Percentiles rank a stretch among this genome's conserved stretches.
Evolutionary conservation across 2,888 invertebrate genomes (phyloP).

Genomic region (Eristalis tenax): DNA sequence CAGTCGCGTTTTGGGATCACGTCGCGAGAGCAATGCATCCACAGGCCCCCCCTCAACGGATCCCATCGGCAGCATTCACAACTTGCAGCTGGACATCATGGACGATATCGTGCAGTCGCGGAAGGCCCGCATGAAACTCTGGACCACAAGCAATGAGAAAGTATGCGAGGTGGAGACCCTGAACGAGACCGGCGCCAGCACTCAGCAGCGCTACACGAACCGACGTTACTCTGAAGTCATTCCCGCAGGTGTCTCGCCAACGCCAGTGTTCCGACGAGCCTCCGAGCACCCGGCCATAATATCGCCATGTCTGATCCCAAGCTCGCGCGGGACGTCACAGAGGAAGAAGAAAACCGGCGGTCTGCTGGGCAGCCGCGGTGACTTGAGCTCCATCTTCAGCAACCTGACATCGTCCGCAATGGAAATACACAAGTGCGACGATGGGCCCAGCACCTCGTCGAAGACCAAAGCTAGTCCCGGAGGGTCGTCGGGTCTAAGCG

Average conservation of each 20-base stretch:
- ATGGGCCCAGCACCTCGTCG: conserved; percentile 75
- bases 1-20: conserved; percentile 79
- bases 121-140: conserved; percentile 91
- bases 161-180: conserved; percentile 92
- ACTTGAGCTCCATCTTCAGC: conserved; percentile 88
- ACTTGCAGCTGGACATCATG: conserved; percentile 93
- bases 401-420: conserved; percentile 89
- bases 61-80: conserved; percentile 89
- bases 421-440: conserved; percentile 88
- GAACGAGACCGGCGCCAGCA: conserved; percentile 84
- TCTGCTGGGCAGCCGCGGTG: conserved; percentile 91
- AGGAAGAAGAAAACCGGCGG: conserved; percentile 82
- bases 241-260: conserved; percentile 80
- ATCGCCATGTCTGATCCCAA: conserved; percentile 77
- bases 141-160: conserved; percentile 90
- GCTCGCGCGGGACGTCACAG: conserved; percentile 76
- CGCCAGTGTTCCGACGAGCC: conserved; percentile 85
- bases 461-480: conserved; percentile 71
- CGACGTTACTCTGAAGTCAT: conserved; percentile 89
- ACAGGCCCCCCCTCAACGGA: conserved; percentile 88
- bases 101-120: conserved; percentile 92
- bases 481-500: conserved; percentile 52
- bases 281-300: conserved; percentile 87
- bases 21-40: conserved; percentile 80
- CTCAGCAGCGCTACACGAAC: conserved; percentile 84